Evolutionary conservation across 2,797 vertebrate genomes (phyloP).

Genomic region (Enteromius viviparus): DNA sequence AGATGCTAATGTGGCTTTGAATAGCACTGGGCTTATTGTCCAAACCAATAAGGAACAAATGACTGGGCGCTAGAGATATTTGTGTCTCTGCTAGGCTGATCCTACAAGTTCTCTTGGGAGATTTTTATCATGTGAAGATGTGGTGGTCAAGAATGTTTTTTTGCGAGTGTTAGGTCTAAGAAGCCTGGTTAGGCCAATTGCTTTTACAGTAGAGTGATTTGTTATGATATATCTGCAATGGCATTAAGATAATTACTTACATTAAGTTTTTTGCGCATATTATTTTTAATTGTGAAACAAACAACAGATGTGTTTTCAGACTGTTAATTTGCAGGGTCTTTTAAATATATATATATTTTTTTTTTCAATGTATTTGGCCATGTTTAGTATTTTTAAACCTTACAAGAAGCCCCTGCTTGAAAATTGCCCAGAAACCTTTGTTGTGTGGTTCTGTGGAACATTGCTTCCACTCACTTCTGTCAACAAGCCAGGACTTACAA

Average conservation of each 20-base stretch:
- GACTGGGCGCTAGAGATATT: slow-evolving; percentile 37
- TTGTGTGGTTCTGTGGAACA: background rate
- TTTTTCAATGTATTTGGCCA: background rate
- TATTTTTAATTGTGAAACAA: slow-evolving; percentile 29
- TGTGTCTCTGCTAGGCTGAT: slow-evolving; percentile 28
- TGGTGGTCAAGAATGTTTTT: slow-evolving; percentile 37
- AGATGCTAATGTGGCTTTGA: slow-evolving; percentile 57
- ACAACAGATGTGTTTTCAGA: slow-evolving; percentile 12
- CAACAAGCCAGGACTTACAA: slow-evolving; percentile 80
- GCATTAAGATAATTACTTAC: slow-evolving; percentile 17
- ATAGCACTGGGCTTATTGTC: slow-evolving; percentile 45
- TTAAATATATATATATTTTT: background rate
- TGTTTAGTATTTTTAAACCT: slow-evolving; percentile 25
- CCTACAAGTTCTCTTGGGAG: slow-evolving; percentile 21
- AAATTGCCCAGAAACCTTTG: background rate
- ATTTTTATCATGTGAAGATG: background rate
- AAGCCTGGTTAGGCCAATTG: slow-evolving; percentile 27
- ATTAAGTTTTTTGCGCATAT: slow-evolving; percentile 19
- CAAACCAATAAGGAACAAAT: slow-evolving; percentile 55
- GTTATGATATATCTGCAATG: slow-evolving; percentile 47
- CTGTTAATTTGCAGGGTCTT: background rate
- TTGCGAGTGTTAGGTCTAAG: slow-evolving; percentile 28
- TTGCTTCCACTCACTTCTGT: slow-evolving; percentile 17
- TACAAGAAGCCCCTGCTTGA: slow-evolving; percentile 3
- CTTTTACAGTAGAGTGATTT: slow-evolving; percentile 40